A percentile compares a stretch with the other conserved stretches of the same genome.
These are phyloP conservation scores for Phalloptychus januarius DNA, from an alignment of 2,797 vertebrate species.

Conservation along the genomic window DNA sequence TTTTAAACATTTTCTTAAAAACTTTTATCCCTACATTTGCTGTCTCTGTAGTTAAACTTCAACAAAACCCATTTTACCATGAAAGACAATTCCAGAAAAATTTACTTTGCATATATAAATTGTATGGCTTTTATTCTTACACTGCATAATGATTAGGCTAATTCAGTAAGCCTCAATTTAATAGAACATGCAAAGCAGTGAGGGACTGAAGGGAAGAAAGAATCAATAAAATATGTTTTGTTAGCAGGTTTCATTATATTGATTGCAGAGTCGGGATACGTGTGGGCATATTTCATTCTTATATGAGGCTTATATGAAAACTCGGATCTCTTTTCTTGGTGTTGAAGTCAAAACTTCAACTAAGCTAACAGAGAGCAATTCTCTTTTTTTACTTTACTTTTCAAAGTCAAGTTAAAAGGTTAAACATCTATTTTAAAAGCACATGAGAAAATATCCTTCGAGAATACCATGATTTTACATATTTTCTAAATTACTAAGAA, in stretches of 20 bases:
- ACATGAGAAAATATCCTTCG: not conserved
- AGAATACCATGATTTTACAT: not conserved
- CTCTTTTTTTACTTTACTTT: not conserved
- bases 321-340: not conserved
- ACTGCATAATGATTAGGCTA: not conserved
- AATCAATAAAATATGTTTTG: not conserved
- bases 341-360: not conserved
- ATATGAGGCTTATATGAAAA: not conserved
- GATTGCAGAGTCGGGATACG: not conserved
- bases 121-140: not conserved
- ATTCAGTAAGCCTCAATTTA: not conserved
- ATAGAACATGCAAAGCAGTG: conserved; percentile 1
- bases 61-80: not conserved
- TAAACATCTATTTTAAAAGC: not conserved
- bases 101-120: not conserved
- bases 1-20: not conserved
- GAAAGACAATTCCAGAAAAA: not conserved
- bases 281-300: not conserved
- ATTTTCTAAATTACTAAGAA: not conserved
- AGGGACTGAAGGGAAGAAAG: not conserved
- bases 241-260: not conserved
- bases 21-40: too few relatives aligned
- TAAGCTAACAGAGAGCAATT: not conserved
- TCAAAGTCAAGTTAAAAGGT: not conserved
- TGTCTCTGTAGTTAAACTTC: not conserved